Conservation (phyloP, 1,140 invertebrate species). For the Orussus abietinus region DNA sequence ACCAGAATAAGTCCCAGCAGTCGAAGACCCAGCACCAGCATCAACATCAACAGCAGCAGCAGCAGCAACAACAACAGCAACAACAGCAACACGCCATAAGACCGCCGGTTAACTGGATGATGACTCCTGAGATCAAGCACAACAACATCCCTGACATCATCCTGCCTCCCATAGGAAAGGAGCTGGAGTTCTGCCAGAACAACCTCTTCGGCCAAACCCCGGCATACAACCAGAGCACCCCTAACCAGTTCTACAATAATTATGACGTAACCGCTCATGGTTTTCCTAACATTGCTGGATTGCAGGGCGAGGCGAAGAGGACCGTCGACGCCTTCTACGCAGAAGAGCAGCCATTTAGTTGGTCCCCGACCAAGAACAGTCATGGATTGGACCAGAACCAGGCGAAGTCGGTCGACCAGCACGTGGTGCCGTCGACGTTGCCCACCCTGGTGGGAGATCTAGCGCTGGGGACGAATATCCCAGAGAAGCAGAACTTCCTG, state of each 20-base stretch:
- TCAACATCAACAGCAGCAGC: slow-evolving; percentile 23
- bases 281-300: slow-evolving; percentile 42
- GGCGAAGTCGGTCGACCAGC: slow-evolving; percentile 41
- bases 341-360: slow-evolving; percentile 57
- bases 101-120: slow-evolving; percentile 63
- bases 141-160: slow-evolving; percentile 46
- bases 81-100: slow-evolving; percentile 37
- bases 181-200: slow-evolving; percentile 50
- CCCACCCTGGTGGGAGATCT: slow-evolving; percentile 60
- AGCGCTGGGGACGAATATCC: slow-evolving; percentile 53
- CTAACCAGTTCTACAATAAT: slow-evolving; percentile 52
- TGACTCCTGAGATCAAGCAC: slow-evolving; percentile 55
- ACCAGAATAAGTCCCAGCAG: slow-evolving; percentile 19
- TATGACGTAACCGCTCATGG: slow-evolving; percentile 44
- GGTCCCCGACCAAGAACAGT: slow-evolving; percentile 57
- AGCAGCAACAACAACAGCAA: slow-evolving; percentile 24
- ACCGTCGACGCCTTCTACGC: slow-evolving; percentile 39
- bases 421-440: slow-evolving; percentile 53
- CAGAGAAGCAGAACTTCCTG: slow-evolving; percentile 47
- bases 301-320: slow-evolving; percentile 42
- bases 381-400: slow-evolving; percentile 45
- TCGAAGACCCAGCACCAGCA: slow-evolving; percentile 19
- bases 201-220: slow-evolving; percentile 46
- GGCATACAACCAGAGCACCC: slow-evolving; percentile 42
- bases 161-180: slow-evolving; percentile 48